Percentiles rank a stretch among this genome's conserved stretches.
Conservation (phyloP, 2,888 invertebrate species). For the Dolichopus griseipennis region DNA sequence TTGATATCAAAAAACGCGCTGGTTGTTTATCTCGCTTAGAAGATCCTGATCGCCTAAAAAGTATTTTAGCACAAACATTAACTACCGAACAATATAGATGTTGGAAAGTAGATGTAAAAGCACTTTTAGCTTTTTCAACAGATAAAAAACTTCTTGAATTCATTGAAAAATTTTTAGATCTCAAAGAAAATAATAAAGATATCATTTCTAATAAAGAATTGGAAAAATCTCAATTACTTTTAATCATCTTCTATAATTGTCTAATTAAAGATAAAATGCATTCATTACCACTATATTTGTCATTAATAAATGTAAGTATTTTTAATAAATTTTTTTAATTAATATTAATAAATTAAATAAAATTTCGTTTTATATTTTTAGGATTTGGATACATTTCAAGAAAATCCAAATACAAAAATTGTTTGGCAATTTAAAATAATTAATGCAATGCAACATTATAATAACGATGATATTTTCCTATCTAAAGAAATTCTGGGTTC, state of each 20-base stretch:
- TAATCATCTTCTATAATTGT: conserved; percentile 68
- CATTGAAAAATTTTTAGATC: conserved; percentile 55
- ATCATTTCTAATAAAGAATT: conserved; percentile 40
- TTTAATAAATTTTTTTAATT: not conserved
- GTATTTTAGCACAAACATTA: conserved; percentile 68
- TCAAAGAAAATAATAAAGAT: conserved; percentile 30
- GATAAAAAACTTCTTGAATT: conserved; percentile 63
- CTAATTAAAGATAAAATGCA: conserved; percentile 70
- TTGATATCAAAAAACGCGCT: conserved; percentile 81
- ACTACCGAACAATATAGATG: conserved; percentile 54
- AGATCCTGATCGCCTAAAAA: conserved; percentile 73
- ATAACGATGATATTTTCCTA: conserved; percentile 31
- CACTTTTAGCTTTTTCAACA: conserved; percentile 66
- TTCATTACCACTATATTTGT: conserved; percentile 63
- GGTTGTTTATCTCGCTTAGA: conserved; percentile 80
- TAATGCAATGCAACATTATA: conserved; percentile 44
- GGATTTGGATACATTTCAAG: conserved; percentile 49
- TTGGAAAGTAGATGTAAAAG: conserved; percentile 48
- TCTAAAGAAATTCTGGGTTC: conserved; percentile 38
- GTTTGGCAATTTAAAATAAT: conserved; percentile 70
- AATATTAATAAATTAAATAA: not conserved
- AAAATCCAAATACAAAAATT: conserved; percentile 49
- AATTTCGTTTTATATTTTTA: conserved; percentile 32
- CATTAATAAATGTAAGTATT: conserved; percentile 53
- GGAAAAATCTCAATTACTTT: conserved; percentile 52